Percentiles rank a stretch among this genome's conserved stretches.
Conservation (phyloP, 2,797 vertebrate genomes). For the Helicolenus hilgendorfi region DNA sequence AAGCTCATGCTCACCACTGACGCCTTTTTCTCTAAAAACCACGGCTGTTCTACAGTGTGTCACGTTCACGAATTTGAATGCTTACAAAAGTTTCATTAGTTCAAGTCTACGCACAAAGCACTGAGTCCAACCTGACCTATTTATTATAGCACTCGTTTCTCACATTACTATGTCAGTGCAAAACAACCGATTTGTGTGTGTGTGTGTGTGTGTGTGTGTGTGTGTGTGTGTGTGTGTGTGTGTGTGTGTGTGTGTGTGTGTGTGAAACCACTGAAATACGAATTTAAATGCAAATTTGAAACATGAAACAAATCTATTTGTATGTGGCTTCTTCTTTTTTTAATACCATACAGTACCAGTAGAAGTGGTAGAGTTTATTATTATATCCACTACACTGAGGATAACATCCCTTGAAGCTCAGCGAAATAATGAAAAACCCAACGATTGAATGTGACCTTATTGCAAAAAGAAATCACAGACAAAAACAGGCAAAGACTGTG, state of each 20-base stretch:
- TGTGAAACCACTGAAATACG: neutral
- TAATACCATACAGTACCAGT: neutral
- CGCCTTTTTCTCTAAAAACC: neutral
- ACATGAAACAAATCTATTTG: neutral
- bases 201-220: neutral
- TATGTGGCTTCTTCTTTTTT: neutral
- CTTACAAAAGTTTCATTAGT: neutral
- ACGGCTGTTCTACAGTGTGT: neutral
- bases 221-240: neutral
- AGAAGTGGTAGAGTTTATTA: neutral
- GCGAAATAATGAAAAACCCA: conserved; percentile 4
- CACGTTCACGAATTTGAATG: neutral
- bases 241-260: neutral
- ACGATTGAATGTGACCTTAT: neutral
- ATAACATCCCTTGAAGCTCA: conserved; percentile 3
- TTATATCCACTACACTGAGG: neutral
- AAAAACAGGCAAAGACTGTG: neutral
- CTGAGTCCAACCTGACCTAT: neutral
- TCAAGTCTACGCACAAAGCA: neutral
- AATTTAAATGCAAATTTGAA: neutral
- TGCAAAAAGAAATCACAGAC: neutral
- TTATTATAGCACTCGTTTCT: neutral
- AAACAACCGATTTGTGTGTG: neutral
- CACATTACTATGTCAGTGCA: neutral
- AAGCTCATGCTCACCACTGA: neutral